These are phyloP conservation scores for Drosophila melanogaster DNA, from an alignment of 1,140 invertebrate species.

Conservation along the genomic window DNA sequence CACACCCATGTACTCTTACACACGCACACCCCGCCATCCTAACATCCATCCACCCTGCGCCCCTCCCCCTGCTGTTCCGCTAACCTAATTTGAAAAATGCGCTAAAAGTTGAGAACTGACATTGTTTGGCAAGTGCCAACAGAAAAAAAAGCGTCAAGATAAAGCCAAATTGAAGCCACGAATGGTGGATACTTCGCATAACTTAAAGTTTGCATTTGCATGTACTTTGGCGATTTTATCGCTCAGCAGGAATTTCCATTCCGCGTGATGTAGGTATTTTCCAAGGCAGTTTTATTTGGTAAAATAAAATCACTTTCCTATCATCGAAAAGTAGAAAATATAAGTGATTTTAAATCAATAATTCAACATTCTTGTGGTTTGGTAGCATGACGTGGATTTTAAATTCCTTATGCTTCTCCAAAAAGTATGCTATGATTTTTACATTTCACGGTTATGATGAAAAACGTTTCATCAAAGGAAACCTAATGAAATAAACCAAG, in stretches of 20 bases:
- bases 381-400: not conserved
- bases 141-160: conserved; percentile 17
- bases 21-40: conserved; percentile 7
- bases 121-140: conserved; percentile 50
- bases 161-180: conserved; percentile 18
- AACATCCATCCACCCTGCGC: not conserved
- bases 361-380: too few relatives aligned
- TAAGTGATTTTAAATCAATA: too few relatives aligned
- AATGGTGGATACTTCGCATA: conserved; percentile 37
- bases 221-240: conserved; percentile 4
- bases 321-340: not conserved
- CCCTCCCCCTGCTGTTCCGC: conserved; percentile 31
- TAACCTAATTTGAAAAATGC: conserved; percentile 76
- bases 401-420: not conserved
- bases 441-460: conserved; percentile 18
- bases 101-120: conserved; percentile 70
- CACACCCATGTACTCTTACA: not conserved
- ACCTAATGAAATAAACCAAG: conserved; percentile 53
- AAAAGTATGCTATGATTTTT: conserved; percentile 30
- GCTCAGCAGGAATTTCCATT: not conserved
- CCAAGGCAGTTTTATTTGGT: not conserved
- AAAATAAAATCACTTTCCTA: not conserved
- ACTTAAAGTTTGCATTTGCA: conserved; percentile 14
- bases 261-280: not conserved
- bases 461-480: conserved; percentile 51